A percentile compares a stretch with the other conserved stretches of the same genome.
Evolutionary conservation across 2,888 invertebrate genomes (phyloP).

Genomic region (Euplexia lucipara): DNA sequence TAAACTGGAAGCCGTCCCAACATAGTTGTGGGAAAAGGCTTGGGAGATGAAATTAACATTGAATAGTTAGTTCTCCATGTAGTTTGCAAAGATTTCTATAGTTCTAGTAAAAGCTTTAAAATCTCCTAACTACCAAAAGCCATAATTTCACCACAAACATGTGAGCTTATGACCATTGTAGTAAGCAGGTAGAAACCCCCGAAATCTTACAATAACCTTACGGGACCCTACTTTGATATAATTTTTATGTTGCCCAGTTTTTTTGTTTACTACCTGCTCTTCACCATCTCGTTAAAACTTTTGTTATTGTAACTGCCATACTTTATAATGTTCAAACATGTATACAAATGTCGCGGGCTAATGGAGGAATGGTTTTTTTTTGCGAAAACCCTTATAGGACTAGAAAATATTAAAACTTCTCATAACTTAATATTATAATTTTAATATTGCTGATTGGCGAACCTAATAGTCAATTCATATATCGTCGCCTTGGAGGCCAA

Average conservation of each 20-base stretch:
- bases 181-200: constrained; percentile 42
- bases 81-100: not conserved
- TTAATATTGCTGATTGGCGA: no score
- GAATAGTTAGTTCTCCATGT: no score
- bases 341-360: no score
- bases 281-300: constrained; percentile 40
- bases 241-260: constrained; percentile 28
- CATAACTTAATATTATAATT: no score
- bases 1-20: no score
- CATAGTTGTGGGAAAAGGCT: no score
- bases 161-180: not conserved
- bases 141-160: constrained; percentile 2
- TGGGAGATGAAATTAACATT: no score
- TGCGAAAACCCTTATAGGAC: no score
- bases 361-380: no score
- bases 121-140: not conserved
- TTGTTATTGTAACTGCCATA: constrained; percentile 34
- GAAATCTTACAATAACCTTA: not conserved
- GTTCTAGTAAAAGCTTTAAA: not conserved
- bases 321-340: constrained; percentile 30
- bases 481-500: no score
- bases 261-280: constrained; percentile 37
- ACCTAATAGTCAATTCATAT: no score
- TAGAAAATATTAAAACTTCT: no score
- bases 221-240: constrained; percentile 8